Evolutionary conservation across 2,888 invertebrate genomes (phyloP).

Genomic region (Agrilus mali): DNA sequence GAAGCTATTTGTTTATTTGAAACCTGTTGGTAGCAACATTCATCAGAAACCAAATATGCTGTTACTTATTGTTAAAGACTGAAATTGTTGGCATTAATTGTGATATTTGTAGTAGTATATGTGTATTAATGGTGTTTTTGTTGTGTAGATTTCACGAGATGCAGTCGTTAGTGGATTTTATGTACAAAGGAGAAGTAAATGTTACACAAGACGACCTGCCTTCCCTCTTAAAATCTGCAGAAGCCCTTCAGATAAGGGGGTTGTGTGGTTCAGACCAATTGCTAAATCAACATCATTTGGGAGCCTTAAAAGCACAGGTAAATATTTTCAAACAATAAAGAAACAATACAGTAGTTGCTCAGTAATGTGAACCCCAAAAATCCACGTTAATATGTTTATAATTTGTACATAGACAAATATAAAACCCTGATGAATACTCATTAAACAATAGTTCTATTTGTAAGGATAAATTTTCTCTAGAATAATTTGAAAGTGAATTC

Average conservation of each 20-base stretch:
- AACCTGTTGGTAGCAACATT: too few species aligned
- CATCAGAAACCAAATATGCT: too few species aligned
- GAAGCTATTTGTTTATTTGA: too few species aligned
- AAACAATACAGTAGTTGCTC: too few species aligned
- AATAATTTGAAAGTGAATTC: too few species aligned
- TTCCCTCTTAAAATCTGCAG: constrained; percentile 70
- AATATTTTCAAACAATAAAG: neutral
- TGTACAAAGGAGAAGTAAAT: constrained; percentile 84
- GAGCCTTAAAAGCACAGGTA: constrained; percentile 23
- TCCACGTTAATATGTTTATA: too few species aligned
- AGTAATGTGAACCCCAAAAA: too few species aligned
- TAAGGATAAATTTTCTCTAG: too few species aligned
- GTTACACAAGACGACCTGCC: constrained; percentile 75
- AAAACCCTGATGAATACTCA: too few species aligned
- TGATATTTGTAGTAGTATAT: neutral
- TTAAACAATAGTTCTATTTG: too few species aligned
- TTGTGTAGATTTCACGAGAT: constrained; percentile 59
- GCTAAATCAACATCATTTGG: constrained; percentile 30
- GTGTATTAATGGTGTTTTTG: neutral
- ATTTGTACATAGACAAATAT: too few species aligned
- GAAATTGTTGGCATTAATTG: neutral
- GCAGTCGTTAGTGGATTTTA: constrained; percentile 76
- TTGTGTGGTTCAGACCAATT: constrained; percentile 36
- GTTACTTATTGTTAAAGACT: neutral
- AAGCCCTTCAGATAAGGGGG: constrained; percentile 71